Conservation (phyloP, 2,113 vertebrate genomes). For the Hippolais icterina region DNA sequence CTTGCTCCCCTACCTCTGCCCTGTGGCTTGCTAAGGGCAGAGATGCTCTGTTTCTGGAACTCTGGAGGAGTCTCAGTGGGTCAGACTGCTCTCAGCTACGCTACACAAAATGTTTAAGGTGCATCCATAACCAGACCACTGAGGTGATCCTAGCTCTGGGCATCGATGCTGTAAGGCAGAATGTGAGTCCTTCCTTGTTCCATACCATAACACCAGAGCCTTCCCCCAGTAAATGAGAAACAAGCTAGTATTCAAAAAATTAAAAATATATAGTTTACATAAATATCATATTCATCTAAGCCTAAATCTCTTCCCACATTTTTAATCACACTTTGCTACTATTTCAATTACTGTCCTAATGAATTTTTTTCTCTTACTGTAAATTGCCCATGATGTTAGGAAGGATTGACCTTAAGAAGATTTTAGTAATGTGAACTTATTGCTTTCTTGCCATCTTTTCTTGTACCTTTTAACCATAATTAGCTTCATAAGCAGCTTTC, state of each 20-base stretch:
- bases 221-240: background rate
- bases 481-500: background rate
- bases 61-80: background rate
- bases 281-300: background rate
- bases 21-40: accelerated
- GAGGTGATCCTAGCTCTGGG: background rate
- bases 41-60: background rate
- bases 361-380: background rate
- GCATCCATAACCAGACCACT: accelerated
- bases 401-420: background rate
- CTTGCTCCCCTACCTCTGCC: accelerated
- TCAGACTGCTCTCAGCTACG: background rate
- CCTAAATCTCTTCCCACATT: background rate
- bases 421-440: background rate
- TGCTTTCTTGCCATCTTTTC: background rate
- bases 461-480: background rate
- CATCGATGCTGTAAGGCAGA: accelerated
- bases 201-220: background rate
- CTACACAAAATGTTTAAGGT: background rate
- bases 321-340: background rate
- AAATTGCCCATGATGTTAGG: background rate
- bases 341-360: background rate
- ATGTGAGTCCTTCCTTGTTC: background rate
- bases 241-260: background rate
- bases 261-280: background rate